Conservation (phyloP, 2,113 vertebrate genomes). For the Chamaetylas fuelleborni region DNA sequence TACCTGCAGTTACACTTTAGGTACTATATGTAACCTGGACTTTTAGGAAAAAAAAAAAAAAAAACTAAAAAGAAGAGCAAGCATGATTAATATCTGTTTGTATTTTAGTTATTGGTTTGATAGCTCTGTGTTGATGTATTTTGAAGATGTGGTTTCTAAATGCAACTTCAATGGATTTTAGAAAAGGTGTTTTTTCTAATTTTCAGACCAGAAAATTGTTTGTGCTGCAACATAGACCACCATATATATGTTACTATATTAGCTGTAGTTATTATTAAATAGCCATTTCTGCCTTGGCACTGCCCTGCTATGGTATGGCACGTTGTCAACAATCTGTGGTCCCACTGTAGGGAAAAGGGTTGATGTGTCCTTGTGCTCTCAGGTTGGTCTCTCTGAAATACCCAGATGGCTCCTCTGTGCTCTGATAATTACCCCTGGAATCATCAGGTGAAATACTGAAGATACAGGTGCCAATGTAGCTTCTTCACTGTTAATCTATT, state of each 20-base stretch:
- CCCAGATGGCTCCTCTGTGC: constrained; percentile 72
- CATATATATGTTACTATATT: background rate
- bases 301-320: background rate
- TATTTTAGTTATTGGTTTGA: background rate
- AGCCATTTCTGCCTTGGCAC: background rate
- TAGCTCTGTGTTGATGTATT: background rate
- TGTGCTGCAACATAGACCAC: background rate
- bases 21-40: background rate
- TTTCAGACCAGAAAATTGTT: background rate
- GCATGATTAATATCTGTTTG: background rate
- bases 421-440: constrained; percentile 71
- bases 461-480: constrained; percentile 33
- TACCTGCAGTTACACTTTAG: background rate
- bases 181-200: background rate
- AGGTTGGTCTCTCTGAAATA: constrained; percentile 31
- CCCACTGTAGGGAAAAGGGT: background rate
- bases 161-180: background rate
- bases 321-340: background rate
- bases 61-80: background rate
- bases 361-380: constrained; percentile 65
- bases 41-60: background rate
- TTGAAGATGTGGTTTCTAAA: background rate
- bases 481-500: constrained; percentile 48
- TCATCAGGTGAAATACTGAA: constrained; percentile 72
- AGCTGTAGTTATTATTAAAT: background rate